Percentiles rank a stretch among this genome's conserved stretches.
Evolutionary conservation across 2,113 vertebrate species (phyloP).

Genomic region (Orientallactaga bullata): DNA sequence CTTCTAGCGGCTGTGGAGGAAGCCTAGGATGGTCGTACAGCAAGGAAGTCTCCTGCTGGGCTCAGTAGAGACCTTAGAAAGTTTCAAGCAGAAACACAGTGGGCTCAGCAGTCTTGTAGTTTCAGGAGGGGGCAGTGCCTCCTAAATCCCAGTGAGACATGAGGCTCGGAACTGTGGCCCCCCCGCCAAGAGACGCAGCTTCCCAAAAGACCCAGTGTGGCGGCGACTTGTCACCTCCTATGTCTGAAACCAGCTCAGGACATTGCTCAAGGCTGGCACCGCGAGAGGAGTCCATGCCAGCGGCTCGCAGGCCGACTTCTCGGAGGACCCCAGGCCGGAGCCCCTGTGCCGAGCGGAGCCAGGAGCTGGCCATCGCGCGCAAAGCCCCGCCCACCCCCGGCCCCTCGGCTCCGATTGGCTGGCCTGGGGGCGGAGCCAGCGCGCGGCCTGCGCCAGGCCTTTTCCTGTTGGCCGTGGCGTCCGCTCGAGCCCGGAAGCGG

Average conservation of each 20-base stretch:
- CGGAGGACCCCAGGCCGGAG: too few species aligned
- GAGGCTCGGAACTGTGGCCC: not conserved
- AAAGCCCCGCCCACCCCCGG: not conserved
- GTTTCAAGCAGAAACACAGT: not conserved
- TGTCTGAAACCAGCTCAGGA: too few species aligned
- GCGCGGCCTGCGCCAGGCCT: not conserved
- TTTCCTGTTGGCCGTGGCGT: conserved; percentile 44
- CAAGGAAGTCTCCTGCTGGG: not conserved
- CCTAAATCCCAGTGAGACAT: not conserved
- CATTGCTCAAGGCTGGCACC: not conserved
- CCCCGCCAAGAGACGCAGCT: not conserved
- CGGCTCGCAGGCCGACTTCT: too few species aligned
- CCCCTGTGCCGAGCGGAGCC: rapidly evolving
- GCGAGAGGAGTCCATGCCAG: rapidly evolving
- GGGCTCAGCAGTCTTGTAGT: too few species aligned
- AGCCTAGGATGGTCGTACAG: not conserved
- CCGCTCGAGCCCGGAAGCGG: conserved; percentile 78
- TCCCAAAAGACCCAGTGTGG: not conserved
- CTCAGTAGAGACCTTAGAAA: not conserved
- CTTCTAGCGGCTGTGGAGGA: not conserved
- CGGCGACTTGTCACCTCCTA: too few species aligned
- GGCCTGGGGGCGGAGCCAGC: not conserved
- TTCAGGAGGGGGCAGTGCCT: too few species aligned
- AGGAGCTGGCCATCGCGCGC: rapidly evolving
- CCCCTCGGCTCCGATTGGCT: conserved; percentile 52